Conservation (phyloP, 2,113 vertebrate species). For the Pipa parva region DNA sequence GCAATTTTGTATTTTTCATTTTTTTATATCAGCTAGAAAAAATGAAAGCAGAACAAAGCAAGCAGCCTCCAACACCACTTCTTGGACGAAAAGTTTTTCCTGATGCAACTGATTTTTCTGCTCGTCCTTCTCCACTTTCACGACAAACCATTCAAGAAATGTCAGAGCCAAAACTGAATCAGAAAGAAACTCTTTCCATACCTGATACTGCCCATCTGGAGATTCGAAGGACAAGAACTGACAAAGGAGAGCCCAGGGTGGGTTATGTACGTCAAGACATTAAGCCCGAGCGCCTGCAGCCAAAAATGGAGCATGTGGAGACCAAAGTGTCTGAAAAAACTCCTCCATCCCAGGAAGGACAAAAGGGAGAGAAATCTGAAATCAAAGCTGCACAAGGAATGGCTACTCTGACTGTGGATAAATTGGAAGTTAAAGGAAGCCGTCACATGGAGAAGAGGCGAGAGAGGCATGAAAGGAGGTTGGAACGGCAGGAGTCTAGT, state of each 20-base stretch:
- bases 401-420: conserved; percentile 61
- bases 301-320: conserved; percentile 71
- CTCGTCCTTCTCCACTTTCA: conserved; percentile 64
- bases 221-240: conserved; percentile 47
- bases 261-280: conserved; percentile 81
- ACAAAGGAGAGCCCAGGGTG: conserved; percentile 54
- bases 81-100: conserved; percentile 86
- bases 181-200: conserved; percentile 57
- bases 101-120: conserved; percentile 71
- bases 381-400: conserved; percentile 60
- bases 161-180: conserved; percentile 57
- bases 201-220: conserved; percentile 59
- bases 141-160: conserved; percentile 71
- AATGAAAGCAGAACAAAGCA: conserved; percentile 79
- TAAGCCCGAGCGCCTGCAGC: conserved; percentile 77
- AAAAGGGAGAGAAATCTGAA: conserved; percentile 47
- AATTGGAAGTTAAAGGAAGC: conserved; percentile 66
- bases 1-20: not conserved
- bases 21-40: conserved; percentile 75
- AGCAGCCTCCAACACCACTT: conserved; percentile 81
- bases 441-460: conserved; percentile 68
- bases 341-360: conserved; percentile 32
- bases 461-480: conserved; percentile 65
- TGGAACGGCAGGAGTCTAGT: conserved; percentile 83
- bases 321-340: conserved; percentile 55